A percentile compares a stretch with the other conserved stretches of the same genome.
phyloP scores from a whole-genome alignment of 2,113 vertebrate species.

The Talpa occidentalis region DNA sequence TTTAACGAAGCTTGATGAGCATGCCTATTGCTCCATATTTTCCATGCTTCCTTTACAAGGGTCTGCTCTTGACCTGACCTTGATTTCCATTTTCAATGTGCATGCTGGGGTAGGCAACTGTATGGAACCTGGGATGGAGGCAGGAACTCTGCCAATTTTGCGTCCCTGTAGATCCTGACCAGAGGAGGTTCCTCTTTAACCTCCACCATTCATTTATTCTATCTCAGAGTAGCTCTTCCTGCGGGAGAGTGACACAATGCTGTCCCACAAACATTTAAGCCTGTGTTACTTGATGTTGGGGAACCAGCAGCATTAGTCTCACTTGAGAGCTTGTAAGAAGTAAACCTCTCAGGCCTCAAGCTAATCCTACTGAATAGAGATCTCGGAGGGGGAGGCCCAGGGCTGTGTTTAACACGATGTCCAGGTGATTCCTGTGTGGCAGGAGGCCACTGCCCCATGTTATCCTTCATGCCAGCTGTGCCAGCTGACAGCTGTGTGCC shows the following conservation, averaged over 20 bases:
- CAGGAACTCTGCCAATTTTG: background rate
- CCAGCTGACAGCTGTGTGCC: background rate
- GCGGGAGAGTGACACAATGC: background rate
- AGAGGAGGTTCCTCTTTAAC: background rate
- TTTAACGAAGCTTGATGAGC: background rate
- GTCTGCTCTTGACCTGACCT: background rate
- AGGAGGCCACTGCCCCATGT: background rate
- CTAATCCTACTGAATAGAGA: background rate
- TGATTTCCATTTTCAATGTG: background rate
- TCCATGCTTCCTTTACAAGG: background rate
- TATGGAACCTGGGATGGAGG: background rate
- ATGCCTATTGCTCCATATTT: background rate
- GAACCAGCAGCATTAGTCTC: background rate
- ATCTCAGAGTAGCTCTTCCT: background rate
- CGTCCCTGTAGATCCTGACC: background rate
- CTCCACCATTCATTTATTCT: background rate
- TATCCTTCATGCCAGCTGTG: too few relatives aligned
- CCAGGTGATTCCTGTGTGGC: background rate
- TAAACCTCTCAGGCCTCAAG: background rate
- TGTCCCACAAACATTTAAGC: background rate
- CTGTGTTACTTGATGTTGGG: accelerated
- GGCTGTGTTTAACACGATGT: background rate
- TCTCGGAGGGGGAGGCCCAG: background rate
- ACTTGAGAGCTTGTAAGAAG: background rate
- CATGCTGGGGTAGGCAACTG: background rate